Evolutionary conservation across 2,888 invertebrate genomes (phyloP), one percentile per base, ranked within the genome.

Genomic region (Ametastegia equiseti): DNA sequence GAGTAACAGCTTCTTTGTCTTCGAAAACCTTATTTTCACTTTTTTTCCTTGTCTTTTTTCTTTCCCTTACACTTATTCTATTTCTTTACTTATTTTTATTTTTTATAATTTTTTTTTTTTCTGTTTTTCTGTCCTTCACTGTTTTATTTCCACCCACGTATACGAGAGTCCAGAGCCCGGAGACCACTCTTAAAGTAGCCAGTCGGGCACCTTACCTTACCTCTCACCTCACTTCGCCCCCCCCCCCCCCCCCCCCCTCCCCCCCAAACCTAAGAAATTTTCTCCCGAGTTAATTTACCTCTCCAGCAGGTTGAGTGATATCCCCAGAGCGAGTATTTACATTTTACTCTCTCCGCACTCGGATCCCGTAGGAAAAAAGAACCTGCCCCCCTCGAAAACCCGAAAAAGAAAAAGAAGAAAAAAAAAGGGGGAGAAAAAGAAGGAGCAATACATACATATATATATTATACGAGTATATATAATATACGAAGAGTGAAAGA

Each of bases 271-370:
- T 36, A 11, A 30, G n/a, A 6, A 27, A 33, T 81, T 83, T 88
- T 87, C 86, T 87, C 84, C 84, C 84, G 80, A 84, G 85, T 86
- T 88, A 86, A 88, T 88, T 88, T 86, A 86, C 19, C 86, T 83
- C 84, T 73, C 71, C 81, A 2, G 6, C 75, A 80, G 69, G 13
- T 82, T 69, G 82, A 85, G 81, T 84, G 85, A 84, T 84, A 85
- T 84, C 80, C 82, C 84, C 83, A 39, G 19, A 79, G 80, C 77
- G 73, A 73, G 39, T 85, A 86, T 88, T 87, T 86, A 85, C 85
- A 87, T 88, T 87, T 85, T 85, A 83, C 79, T 80, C 82, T 73
- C 79, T 80, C 82, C 69, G 75, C 19, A 36, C 42, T 67, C 42
- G 39, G 3, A 11, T 15, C 6, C 23, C 27, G 42, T 42, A 23